Evolutionary conservation across 2,113 vertebrate genomes (phyloP), one percentile per base, ranked within the genome.

Genomic region (Pelobates fuscus): DNA sequence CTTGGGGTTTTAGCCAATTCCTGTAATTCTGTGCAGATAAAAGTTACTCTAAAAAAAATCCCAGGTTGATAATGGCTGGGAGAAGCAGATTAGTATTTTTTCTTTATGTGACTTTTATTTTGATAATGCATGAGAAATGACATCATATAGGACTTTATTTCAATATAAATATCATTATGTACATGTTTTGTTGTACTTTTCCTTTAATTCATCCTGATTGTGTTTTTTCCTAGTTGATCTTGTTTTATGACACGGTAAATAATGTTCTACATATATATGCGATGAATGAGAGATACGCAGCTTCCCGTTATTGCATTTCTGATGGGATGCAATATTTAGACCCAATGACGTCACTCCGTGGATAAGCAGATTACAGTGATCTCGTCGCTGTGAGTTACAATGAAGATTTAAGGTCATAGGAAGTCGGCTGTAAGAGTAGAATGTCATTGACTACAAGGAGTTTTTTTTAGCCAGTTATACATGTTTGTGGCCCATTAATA

Each of bases 361-460:
- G 11, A 32, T 55, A 68, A 68, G 66, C 18, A 54, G 66, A 68
- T 68, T 54, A 55, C 18, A 23, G 27, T 68, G 46, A 68, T 68
- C 49, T 55, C 49, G 15, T 32, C 54, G 15, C n/a, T 68, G 66
- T 15, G 20, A 55, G 46, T 29, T 15, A 32, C 66, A 32, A 30
- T 32, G 49, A 32, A 41, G 46, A 4, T 54, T 67, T 52, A 49
- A 54, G 41, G 64, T 66, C 37, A 44, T 41, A 26, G 24, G 23
- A 49, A 26, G 26, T 26, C 7, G n/a, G 3, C 24, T 21, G 27
- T 32, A 64, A 37, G 15, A 8, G 12, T 8, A 6, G 17, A 11
- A n/a, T n/a, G 23, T 14, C 44, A 67, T 6, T 26, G 8, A 8
- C 21, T 23, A n/a, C 21, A 14, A 24, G 10, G 7, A n/a, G n/a